A percentile compares a stretch with the other conserved stretches of the same genome.
Conservation (phyloP, 2,113 vertebrate species). For the Cyrtonyx montezumae region DNA sequence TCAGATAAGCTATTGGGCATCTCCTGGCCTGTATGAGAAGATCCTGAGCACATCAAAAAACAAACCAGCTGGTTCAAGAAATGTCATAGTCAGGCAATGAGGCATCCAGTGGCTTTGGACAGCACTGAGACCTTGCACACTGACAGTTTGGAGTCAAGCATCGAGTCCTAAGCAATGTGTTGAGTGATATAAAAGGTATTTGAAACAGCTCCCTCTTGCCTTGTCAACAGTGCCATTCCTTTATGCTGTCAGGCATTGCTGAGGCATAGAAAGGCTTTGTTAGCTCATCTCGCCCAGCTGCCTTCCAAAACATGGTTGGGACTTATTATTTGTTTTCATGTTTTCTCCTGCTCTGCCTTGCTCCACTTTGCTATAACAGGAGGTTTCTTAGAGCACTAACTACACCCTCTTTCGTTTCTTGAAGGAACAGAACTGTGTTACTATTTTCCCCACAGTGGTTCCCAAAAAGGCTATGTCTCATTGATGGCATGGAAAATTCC, state of each 20-base stretch:
- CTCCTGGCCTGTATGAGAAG: not conserved
- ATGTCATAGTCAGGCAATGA: not conserved
- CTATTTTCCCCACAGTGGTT: accelerated
- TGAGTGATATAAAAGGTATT: not conserved
- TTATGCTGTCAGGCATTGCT: not conserved
- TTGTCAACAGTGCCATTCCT: not conserved
- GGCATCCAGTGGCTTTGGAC: not conserved
- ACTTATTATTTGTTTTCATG: not conserved
- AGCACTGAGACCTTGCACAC: not conserved
- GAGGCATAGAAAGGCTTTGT: not conserved
- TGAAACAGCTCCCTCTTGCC: not conserved
- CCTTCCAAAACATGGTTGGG: not conserved
- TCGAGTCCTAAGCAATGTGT: not conserved
- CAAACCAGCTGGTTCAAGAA: not conserved
- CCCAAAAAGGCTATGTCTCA: not conserved
- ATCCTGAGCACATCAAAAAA: not conserved
- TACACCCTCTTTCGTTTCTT: not conserved
- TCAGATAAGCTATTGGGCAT: not conserved
- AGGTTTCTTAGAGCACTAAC: not conserved
- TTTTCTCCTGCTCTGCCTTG: not conserved
- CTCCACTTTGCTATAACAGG: not conserved
- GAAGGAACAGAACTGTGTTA: not conserved
- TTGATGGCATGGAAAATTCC: not conserved
- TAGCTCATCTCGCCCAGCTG: not conserved
- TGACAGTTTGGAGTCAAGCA: not conserved